These are phyloP conservation scores for Falcaria lacertinaria DNA, from an alignment of 2,888 invertebrate genomes.

Conservation along the genomic window DNA sequence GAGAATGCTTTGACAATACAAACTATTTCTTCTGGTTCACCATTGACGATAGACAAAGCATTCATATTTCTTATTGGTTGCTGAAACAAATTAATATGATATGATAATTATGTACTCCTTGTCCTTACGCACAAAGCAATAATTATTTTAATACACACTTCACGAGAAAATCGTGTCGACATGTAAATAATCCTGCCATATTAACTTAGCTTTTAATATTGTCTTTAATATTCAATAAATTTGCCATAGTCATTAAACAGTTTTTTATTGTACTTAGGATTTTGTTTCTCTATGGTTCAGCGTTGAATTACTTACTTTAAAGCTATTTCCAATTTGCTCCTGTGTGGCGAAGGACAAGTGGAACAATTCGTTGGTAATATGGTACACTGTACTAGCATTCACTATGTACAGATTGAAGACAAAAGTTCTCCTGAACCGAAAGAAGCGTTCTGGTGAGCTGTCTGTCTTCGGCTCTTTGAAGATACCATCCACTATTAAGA, in stretches of 20 bases:
- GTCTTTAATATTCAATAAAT: no score
- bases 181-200: no score
- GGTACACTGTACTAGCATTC: slow-evolving; percentile 24
- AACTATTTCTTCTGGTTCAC: slow-evolving; percentile 44
- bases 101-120: background rate
- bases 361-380: slow-evolving; percentile 50
- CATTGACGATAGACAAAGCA: slow-evolving; percentile 40
- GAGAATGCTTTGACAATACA: slow-evolving; percentile 46
- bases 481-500: slow-evolving; percentile 51
- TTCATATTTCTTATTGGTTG: slow-evolving; percentile 43
- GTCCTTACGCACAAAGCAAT: no score
- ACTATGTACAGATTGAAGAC: slow-evolving; percentile 28
- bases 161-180: no score
- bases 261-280: no score
- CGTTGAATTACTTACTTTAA: slow-evolving; percentile 57
- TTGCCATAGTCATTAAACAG: no score
- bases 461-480: slow-evolving; percentile 35
- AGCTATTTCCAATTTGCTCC: slow-evolving; percentile 39
- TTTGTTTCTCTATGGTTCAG: no score
- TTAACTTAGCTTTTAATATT: no score
- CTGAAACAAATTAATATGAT: slow-evolving; percentile 30
- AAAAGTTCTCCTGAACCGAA: slow-evolving; percentile 56
- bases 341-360: slow-evolving; percentile 32
- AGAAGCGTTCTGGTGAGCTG: slow-evolving; percentile 14
- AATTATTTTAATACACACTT: no score